Percentiles rank a stretch among this genome's conserved stretches.
Evolutionary conservation across 2,113 vertebrate genomes (phyloP).

Genomic region (Pleuronectes platessa): DNA sequence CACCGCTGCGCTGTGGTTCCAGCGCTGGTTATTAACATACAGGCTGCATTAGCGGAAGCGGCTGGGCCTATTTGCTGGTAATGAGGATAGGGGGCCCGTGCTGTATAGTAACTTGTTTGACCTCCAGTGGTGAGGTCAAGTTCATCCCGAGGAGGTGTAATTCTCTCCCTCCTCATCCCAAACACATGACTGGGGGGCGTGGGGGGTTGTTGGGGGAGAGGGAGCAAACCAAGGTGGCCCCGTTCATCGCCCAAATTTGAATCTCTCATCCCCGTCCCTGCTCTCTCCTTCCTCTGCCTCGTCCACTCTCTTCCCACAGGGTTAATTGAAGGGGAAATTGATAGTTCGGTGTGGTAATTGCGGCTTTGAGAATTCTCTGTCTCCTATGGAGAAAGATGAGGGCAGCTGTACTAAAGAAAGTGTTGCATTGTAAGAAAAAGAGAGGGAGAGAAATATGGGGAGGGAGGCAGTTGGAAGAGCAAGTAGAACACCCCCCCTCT

Average conservation of each 20-base stretch:
- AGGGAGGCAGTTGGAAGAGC: conserved; percentile 40
- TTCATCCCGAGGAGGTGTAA: conserved; percentile 65
- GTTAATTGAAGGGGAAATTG: conserved; percentile 84
- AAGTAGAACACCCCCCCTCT: conserved; percentile 22
- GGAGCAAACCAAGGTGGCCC: conserved; percentile 10
- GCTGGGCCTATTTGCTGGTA: conserved; percentile 51
- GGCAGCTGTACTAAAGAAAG: conserved; percentile 59
- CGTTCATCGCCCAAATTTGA: conserved; percentile 71
- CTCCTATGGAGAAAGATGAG: conserved; percentile 69
- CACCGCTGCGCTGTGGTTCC: conserved; percentile 43
- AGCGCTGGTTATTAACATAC: conserved; percentile 61
- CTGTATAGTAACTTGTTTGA: conserved; percentile 70
- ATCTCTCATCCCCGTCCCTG: conserved; percentile 55
- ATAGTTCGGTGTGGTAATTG: conserved; percentile 82
- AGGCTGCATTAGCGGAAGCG: conserved; percentile 50
- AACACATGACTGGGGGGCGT: conserved; percentile 46
- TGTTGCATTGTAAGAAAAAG: conserved; percentile 26
- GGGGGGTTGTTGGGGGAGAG: neutral
- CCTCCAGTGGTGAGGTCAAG: conserved; percentile 68
- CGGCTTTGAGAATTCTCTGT: conserved; percentile 78
- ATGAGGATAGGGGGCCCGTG: conserved; percentile 43
- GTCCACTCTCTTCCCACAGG: conserved; percentile 69
- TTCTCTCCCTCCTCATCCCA: conserved; percentile 43
- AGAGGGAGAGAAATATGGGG: conserved; percentile 21
- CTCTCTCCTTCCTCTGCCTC: conserved; percentile 37